phyloP scores from a whole-genome alignment of 1,140 invertebrate species.

The Drosophila nikananu region DNA sequence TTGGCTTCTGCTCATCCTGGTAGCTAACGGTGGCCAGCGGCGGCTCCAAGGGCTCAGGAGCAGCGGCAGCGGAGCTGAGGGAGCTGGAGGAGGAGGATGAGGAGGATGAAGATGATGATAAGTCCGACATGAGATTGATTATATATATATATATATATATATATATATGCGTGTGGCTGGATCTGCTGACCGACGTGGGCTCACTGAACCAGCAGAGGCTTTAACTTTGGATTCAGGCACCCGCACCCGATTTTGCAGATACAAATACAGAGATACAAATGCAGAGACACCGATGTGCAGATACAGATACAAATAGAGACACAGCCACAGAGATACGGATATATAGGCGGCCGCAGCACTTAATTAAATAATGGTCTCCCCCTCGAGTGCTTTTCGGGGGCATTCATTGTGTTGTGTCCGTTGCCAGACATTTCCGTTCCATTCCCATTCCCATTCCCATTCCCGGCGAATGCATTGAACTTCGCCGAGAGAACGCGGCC shows the following conservation, averaged over 20 bases:
- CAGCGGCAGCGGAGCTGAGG: conserved; percentile 18
- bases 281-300: background rate
- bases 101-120: conserved; percentile 11
- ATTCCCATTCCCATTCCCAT: conserved; percentile 17
- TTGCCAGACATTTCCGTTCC: conserved; percentile 69
- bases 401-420: conserved; percentile 34
- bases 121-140: conserved; percentile 21
- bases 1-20: conserved; percentile 67
- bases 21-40: conserved; percentile 64
- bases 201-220: conserved; percentile 52
- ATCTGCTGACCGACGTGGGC: conserved; percentile 50
- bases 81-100: conserved; percentile 43
- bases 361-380: conserved; percentile 73
- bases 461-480: conserved; percentile 39
- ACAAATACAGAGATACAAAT: conserved; percentile 37
- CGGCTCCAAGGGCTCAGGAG: background rate
- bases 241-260: conserved; percentile 45
- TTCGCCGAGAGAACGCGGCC: background rate
- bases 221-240: conserved; percentile 5
- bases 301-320: conserved; percentile 1
- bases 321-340: background rate
- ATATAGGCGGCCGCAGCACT: conserved; percentile 19
- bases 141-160: conserved; percentile 11
- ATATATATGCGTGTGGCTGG: conserved; percentile 28
- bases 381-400: conserved; percentile 13